phyloP scores from a whole-genome alignment of 35 echinoderm and acorn worm species.

The Nesometra sesokonis region DNA sequence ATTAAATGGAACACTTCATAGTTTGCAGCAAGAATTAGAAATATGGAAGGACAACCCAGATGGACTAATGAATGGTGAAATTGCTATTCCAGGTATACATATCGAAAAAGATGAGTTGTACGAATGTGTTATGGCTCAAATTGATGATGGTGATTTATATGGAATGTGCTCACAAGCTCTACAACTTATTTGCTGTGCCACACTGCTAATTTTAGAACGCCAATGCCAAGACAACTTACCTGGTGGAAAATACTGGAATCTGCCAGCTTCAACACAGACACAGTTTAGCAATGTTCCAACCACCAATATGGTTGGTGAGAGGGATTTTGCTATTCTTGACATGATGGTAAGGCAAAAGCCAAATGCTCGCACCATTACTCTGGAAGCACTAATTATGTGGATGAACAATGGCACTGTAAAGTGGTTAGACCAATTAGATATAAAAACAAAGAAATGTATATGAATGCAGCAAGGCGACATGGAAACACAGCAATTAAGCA shows the following conservation, averaged over 20 bases:
- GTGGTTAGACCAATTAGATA: no score
- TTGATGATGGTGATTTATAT: conserved; percentile 5
- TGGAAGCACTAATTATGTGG: conserved; percentile 53
- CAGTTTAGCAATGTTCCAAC: conserved; percentile 7
- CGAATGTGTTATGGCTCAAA: background rate
- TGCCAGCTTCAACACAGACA: background rate
- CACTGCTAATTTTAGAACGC: conserved; percentile 38
- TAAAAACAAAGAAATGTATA: no score
- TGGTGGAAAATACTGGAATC: conserved; percentile 20
- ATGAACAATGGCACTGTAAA: conserved; percentile 28
- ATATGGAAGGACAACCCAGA: background rate
- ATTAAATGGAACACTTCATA: background rate
- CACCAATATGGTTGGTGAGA: conserved; percentile 36
- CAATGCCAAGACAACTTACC: conserved; percentile 32
- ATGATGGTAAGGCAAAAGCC: conserved; percentile 15
- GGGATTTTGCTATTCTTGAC: conserved; percentile 39
- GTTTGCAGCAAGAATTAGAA: background rate
- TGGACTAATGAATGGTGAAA: background rate
- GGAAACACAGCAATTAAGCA: no score
- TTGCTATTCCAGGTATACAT: background rate
- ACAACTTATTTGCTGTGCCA: conserved; percentile 23
- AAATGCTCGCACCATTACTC: background rate
- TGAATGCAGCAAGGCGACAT: no score
- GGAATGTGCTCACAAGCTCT: conserved; percentile 32
- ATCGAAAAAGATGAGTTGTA: conserved; percentile 24